Evolutionary conservation across 1,140 invertebrate genomes (phyloP).

Genomic region (Micrasema minimum): DNA sequence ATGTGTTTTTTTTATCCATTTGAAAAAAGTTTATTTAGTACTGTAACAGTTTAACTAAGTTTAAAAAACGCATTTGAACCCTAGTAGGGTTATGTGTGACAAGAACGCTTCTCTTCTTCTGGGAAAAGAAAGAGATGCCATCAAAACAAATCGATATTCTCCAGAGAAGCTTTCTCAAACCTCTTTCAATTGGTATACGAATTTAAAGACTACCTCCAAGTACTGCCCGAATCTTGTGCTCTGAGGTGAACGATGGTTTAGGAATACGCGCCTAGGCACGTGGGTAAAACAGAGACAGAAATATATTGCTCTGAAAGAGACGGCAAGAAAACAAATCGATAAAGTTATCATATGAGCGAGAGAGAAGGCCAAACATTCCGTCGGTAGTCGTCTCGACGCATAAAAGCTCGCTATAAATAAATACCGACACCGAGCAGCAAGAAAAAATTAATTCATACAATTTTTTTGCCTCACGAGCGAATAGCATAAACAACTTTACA

Average conservation of each 20-base stretch:
- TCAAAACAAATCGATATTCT: slow-evolving; percentile 66
- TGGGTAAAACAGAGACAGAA: slow-evolving; percentile 57
- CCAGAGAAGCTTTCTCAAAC: slow-evolving; percentile 56
- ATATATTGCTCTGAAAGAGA: slow-evolving; percentile 57
- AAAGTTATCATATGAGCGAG: slow-evolving; percentile 42
- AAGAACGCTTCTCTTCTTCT: slow-evolving; percentile 24
- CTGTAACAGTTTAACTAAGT: too few relatives aligned
- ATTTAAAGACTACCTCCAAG: too few relatives aligned
- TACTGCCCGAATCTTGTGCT: too few relatives aligned
- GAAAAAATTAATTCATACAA: background rate
- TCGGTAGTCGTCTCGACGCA: slow-evolving; percentile 2
- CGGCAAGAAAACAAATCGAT: slow-evolving; percentile 57
- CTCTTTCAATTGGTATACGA: too few relatives aligned
- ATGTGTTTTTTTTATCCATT: too few relatives aligned
- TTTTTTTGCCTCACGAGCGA: too few relatives aligned
- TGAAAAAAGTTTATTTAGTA: too few relatives aligned
- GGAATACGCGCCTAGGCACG: slow-evolving; percentile 54
- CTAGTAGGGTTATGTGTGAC: too few relatives aligned
- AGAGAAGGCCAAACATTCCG: slow-evolving; percentile 58
- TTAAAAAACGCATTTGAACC: too few relatives aligned
- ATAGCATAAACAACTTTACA: too few relatives aligned
- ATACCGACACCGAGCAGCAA: background rate
- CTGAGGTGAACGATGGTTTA: too few relatives aligned
- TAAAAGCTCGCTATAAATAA: background rate
- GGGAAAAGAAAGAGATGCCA: slow-evolving; percentile 61